A percentile compares a stretch with the other conserved stretches of the same genome.
Evolutionary conservation across 2,797 vertebrate species (phyloP).

Genomic region (Parotocinclus haroldoi): DNA sequence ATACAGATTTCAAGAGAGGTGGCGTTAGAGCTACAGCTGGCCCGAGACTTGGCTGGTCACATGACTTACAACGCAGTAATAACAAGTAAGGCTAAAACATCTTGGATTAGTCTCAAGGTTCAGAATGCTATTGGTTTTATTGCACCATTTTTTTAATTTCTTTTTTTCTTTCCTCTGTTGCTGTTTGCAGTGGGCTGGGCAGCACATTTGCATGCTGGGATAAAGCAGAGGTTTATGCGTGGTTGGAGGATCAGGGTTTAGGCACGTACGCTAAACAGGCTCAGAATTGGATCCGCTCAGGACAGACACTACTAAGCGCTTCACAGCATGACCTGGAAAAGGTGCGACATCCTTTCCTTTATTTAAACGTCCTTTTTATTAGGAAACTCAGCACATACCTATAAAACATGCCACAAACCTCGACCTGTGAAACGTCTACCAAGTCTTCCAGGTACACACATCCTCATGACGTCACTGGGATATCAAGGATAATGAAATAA

Average conservation of each 20-base stretch:
- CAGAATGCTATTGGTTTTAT: not conserved
- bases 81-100: slow-evolving; percentile 48
- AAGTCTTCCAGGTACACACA: too few species aligned
- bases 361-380: not conserved
- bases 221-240: slow-evolving; percentile 86
- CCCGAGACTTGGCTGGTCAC: slow-evolving; percentile 91
- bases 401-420: too few species aligned
- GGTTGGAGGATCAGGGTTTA: slow-evolving; percentile 91
- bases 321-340: slow-evolving; percentile 93
- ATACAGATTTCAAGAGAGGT: slow-evolving; percentile 88
- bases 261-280: slow-evolving; percentile 76
- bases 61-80: slow-evolving; percentile 76
- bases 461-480: too few species aligned
- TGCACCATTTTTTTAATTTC: not conserved
- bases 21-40: slow-evolving; percentile 91
- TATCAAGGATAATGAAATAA: too few species aligned
- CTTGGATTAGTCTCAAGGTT: not conserved
- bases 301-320: slow-evolving; percentile 87
- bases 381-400: too few species aligned
- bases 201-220: slow-evolving; percentile 88
- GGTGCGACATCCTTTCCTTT: slow-evolving; percentile 60
- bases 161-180: too few species aligned
- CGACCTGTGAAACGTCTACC: too few species aligned
- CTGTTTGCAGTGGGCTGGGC: slow-evolving; percentile 76
- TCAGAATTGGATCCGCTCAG: slow-evolving; percentile 86